Evolutionary conservation across 1,140 invertebrate species (phyloP).

Genomic region (Pseudoatta argentina): DNA sequence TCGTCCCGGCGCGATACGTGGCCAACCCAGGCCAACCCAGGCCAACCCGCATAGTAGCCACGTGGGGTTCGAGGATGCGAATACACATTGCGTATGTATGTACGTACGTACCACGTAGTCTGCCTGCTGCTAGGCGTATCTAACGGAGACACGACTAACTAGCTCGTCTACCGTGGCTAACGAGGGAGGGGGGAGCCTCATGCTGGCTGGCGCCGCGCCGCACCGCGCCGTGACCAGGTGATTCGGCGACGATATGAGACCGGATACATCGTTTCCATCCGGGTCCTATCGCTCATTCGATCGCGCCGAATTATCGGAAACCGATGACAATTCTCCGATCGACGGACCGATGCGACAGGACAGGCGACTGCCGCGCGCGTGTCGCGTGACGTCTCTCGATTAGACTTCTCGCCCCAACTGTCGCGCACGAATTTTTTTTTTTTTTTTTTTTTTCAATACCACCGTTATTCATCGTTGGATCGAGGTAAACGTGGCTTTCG

Average conservation of each 20-base stretch:
- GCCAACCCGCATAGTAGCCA: conserved; percentile 63
- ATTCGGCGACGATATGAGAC: conserved; percentile 55
- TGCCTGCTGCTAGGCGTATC: conserved; percentile 55
- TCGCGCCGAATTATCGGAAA: conserved; percentile 73
- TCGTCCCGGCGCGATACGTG: conserved; percentile 67
- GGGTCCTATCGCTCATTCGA: conserved; percentile 47
- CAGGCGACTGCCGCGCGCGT: conserved; percentile 47
- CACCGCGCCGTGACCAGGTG: conserved; percentile 29
- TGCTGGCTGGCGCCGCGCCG: conserved; percentile 50
- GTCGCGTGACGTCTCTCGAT: conserved; percentile 72
- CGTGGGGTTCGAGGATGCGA: conserved; percentile 52
- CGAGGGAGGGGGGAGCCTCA: conserved; percentile 58
- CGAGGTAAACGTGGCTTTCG: conserved; percentile 31
- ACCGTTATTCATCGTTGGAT: not conserved
- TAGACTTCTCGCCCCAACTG: conserved; percentile 41
- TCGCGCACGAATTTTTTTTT: conserved; percentile 8
- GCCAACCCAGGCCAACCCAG: conserved; percentile 66
- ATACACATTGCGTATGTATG: not conserved
- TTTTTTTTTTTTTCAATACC: conserved; percentile 26
- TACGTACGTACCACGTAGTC: not conserved
- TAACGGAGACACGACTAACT: conserved; percentile 68
- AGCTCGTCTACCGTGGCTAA: conserved; percentile 63
- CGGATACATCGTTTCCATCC: conserved; percentile 62
- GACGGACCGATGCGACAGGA: not conserved
- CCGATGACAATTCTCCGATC: conserved; percentile 64